These are phyloP conservation scores for Mycteria americana DNA, from an alignment of 2,797 vertebrate species.

Conservation along the genomic window DNA sequence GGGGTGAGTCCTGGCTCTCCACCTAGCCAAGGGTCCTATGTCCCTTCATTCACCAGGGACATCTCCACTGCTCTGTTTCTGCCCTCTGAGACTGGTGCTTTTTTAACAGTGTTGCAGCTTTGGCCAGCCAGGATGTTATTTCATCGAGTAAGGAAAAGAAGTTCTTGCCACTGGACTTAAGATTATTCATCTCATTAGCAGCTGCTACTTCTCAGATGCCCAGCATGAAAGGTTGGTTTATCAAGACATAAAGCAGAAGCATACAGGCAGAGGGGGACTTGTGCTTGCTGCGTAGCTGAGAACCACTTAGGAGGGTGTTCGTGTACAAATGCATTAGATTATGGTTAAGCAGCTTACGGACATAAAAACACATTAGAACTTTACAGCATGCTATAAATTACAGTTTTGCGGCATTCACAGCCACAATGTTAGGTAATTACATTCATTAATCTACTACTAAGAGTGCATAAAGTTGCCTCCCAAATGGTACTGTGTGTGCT, in stretches of 20 bases:
- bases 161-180: constrained; percentile 5
- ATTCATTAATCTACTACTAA: constrained; percentile 82
- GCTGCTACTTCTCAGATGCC: constrained; percentile 60
- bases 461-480: constrained; percentile 77
- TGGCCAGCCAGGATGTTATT: background rate
- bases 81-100: too few species aligned
- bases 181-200: constrained; percentile 50
- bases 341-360: constrained; percentile 81
- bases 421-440: constrained; percentile 79
- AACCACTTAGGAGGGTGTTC: constrained; percentile 70
- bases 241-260: constrained; percentile 53
- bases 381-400: constrained; percentile 79
- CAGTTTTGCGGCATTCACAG: constrained; percentile 72
- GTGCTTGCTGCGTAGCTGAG: constrained; percentile 39
- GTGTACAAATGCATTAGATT: constrained; percentile 78
- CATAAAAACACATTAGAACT: constrained; percentile 81
- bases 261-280: constrained; percentile 42
- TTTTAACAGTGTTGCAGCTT: background rate
- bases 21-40: background rate
- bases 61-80: background rate
- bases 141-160: background rate
- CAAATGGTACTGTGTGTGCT: constrained; percentile 33
- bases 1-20: background rate
- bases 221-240: constrained; percentile 38
- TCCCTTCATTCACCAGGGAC: background rate